Evolutionary conservation across 2,888 invertebrate species (phyloP).

Genomic region (Drosophila dives): DNA sequence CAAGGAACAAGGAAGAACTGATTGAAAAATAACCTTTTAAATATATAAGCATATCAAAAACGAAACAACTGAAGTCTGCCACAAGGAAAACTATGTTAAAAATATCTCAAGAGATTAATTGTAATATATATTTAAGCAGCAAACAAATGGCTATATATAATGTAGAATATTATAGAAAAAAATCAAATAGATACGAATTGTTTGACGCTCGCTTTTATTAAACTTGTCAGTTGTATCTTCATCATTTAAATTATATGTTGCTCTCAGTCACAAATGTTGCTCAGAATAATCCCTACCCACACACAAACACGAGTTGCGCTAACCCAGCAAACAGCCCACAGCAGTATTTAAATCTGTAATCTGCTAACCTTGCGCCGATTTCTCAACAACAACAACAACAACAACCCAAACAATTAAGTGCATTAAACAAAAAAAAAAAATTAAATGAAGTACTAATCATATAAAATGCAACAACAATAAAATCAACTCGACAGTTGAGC

Average conservation of each 20-base stretch:
- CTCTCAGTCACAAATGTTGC: neutral
- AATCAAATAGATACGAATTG: neutral
- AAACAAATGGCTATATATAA: neutral
- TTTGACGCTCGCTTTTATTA: neutral
- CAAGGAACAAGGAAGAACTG: conserved; percentile 49
- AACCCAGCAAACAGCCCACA: conserved; percentile 41
- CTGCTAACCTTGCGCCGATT: conserved; percentile 73
- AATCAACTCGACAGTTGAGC: conserved; percentile 56
- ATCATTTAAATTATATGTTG: neutral
- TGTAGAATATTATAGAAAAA: neutral
- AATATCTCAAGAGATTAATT: neutral
- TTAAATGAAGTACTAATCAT: conserved; percentile 79
- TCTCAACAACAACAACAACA: conserved; percentile 38
- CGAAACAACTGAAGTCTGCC: conserved; percentile 9
- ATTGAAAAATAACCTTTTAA: conserved; percentile 43
- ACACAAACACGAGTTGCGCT: conserved; percentile 34
- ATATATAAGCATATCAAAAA: conserved; percentile 7
- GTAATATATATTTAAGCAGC: neutral
- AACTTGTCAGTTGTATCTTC: conserved; percentile 1
- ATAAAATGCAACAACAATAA: conserved; percentile 68
- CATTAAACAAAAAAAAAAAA: conserved; percentile 52
- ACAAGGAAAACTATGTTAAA: neutral
- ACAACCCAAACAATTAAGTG: conserved; percentile 48
- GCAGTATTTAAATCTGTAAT: conserved; percentile 54
- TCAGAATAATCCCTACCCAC: conserved; percentile 50